Percentiles rank a stretch among this genome's conserved stretches.
Evolutionary conservation across 1,140 invertebrate genomes (phyloP).

Genomic region (Tetramorium alpestre): DNA sequence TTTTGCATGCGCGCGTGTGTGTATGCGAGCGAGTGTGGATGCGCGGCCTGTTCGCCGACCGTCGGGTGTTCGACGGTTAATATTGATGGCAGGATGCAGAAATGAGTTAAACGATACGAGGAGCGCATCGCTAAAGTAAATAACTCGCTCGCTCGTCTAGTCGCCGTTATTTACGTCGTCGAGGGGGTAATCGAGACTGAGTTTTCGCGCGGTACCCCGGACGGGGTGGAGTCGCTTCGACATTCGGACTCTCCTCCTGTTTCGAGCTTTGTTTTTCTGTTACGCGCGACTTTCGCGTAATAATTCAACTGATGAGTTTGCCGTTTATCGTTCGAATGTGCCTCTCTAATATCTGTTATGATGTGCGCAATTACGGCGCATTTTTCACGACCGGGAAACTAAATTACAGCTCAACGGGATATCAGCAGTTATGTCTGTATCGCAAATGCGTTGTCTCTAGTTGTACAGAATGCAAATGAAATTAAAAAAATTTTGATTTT

Average conservation of each 20-base stretch:
- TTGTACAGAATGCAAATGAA: neutral
- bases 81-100: constrained; percentile 83
- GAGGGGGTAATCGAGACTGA: constrained; percentile 52
- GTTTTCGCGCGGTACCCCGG: constrained; percentile 40
- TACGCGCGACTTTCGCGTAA: neutral
- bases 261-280: neutral
- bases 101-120: constrained; percentile 70
- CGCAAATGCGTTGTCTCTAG: too few relatives aligned
- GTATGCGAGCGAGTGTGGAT: neutral
- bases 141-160: constrained; percentile 63
- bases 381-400: neutral
- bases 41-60: constrained; percentile 68
- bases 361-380: neutral
- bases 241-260: neutral
- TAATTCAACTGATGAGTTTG: neutral
- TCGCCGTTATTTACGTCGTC: constrained; percentile 66
- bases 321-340: neutral
- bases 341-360: neutral
- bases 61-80: constrained; percentile 79
- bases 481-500: too few relatives aligned
- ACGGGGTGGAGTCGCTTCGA: too few relatives aligned
- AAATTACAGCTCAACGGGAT: neutral
- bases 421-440: neutral
- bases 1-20: neutral
- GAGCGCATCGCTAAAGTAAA: constrained; percentile 71